Conservation (phyloP, 2,113 vertebrate genomes). For the Syrrhaptes paradoxus region DNA sequence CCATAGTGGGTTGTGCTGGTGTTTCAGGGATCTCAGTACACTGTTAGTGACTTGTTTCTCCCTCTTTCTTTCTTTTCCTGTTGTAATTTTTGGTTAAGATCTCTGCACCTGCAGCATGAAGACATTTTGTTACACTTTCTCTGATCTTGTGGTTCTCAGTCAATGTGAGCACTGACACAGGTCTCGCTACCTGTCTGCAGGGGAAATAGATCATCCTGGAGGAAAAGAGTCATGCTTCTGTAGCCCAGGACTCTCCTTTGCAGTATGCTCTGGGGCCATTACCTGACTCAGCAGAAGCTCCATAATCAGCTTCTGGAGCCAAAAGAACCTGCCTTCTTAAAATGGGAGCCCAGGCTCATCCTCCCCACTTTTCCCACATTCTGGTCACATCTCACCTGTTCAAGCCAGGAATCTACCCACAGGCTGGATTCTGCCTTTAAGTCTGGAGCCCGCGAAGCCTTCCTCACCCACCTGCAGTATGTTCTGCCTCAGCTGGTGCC, state of each 20-base stretch:
- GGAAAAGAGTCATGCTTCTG: not conserved
- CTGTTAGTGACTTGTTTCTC: not conserved
- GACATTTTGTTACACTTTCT: not conserved
- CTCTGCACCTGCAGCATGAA: not conserved
- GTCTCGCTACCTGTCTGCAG: not conserved
- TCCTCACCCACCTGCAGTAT: not conserved
- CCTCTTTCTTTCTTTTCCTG: not conserved
- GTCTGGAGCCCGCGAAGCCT: not conserved
- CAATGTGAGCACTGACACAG: not conserved
- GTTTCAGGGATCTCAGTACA: not conserved
- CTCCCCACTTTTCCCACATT: not conserved
- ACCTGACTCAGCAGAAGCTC: not conserved
- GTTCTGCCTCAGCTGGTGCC: not conserved
- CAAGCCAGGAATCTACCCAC: not conserved
- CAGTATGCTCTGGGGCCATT: not conserved
- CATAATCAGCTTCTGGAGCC: not conserved
- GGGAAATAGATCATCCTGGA: not conserved
- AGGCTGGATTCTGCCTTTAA: not conserved
- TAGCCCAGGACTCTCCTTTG: not conserved
- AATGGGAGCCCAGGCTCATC: not conserved
- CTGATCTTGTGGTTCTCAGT: not conserved
- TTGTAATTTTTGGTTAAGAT: not conserved
- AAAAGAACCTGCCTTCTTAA: not conserved
- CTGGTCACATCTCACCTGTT: not conserved
- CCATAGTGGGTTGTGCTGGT: not conserved